Base-by-base conservation (phyloP, 2,113 vertebrate species). In the Larimichthys crocea region DNA sequence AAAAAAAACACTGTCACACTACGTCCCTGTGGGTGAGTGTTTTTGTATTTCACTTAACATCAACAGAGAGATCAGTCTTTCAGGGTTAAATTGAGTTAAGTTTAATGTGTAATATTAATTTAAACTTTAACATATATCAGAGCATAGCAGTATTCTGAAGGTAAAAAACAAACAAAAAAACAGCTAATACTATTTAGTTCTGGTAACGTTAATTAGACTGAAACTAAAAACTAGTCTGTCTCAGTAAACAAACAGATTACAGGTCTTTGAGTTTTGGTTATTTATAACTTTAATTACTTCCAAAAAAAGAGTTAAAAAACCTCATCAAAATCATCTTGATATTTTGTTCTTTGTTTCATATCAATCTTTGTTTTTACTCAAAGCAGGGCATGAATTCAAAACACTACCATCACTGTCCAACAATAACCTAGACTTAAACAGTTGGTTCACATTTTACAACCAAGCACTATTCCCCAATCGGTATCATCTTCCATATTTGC, bases 401-500 rank as follows among this genome's bases (percentile, higher is more conserved):
- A 74, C 42, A 69, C 40, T 24, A 29, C 35, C 64, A 64, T 44
- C 31, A 10, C 74, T 71, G 79, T 55, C 85, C 80, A 86, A 92
- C 79, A 88, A 85, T 86, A 89, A 87, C 87, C 87, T 17, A 24
- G 67, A 81, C 80, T 82, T 87, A 83, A 91, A 90, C 85, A 91
- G 90, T 92, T 79, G 88, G 90, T 65, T 60, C 88, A 91, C 71
- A 84, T 89, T 89, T 86, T 81, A 88, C 80, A 81, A 76, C 84
- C 59, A 19, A 73, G 72, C 76, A 48, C 82, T 77, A 69, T 82
- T 86, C 87, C 85, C 89, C 90, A 86, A 86, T 91, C 79, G 74
- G 80, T 81, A 89, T 91, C 89, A 88, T 90, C 85, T 89, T 71
- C 86, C 86, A 93, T 93, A 93, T 95, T 91, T 94, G 92, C 93